Base-by-base conservation (phyloP, 1,140 invertebrate genomes). In the Phocides pigmalion region DNA sequence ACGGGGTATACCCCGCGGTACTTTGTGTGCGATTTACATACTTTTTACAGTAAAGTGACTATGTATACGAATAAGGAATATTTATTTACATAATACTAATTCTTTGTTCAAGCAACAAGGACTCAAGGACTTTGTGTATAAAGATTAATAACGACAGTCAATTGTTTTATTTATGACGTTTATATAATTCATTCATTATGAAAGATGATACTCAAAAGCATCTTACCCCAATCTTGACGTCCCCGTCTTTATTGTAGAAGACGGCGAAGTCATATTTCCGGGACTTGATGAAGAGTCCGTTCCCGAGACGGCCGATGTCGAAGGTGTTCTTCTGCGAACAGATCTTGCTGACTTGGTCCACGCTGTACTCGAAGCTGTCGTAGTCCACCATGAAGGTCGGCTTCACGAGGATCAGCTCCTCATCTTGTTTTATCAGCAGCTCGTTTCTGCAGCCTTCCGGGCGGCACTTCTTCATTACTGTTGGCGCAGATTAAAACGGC, bases 221-320 rank as follows among this genome's bases (percentile, higher is more conserved):
- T 72, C 81, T 87, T 59, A 97, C 94, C 56, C 94, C 95, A 62
- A 97, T 92, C 81, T 95, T 96, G 0, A 96, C 91, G 66, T 96
- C 95, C 1, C 93, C 94, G 64, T 94, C 93, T 2, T 92, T 89
- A 76, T 95, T 94, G 87, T 95, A 96, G 2, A 95, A 92, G 1
- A 96, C 92, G 87, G 94, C 95, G 79, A 96, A 96, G 42, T 95
- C 94, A 75, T 95, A 95, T 46, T 93, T 92, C 37, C 94, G 93
- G 0, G 95, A 96, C 16, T 94, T 92, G 41, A 96, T 94, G 2
- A 94, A 83, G 0, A 96, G 81, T 0, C 93, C 94, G 46, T 95
- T 93, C 3, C 96, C 96, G 0, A 96, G 88, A 37, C 93, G 92
- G 0, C 93, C 93, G 4, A 97, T 92, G 4, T 93, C 92, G 77